These are phyloP conservation scores for Lontra canadensis DNA, from an alignment of 2,113 vertebrate species.

Conservation along the genomic window DNA sequence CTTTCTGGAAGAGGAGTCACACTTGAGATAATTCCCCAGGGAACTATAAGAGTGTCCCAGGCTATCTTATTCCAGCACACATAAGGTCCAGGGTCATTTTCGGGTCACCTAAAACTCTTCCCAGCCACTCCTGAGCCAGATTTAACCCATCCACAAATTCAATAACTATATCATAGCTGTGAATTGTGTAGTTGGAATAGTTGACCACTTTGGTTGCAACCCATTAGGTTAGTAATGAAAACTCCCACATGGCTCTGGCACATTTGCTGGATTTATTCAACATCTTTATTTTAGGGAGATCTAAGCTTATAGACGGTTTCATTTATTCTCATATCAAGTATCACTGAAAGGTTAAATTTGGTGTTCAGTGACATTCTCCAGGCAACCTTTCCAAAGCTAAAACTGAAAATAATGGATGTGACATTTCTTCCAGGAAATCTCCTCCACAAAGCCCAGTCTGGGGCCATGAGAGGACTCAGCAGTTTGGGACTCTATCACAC, in stretches of 20 bases:
- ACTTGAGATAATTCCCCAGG: not conserved
- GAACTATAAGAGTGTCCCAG: not conserved
- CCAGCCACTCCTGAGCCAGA: not conserved
- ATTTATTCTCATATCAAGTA: constrained; percentile 67
- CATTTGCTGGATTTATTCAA: constrained; percentile 58
- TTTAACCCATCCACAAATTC: not conserved
- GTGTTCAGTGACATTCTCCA: constrained; percentile 75
- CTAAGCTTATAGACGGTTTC: constrained; percentile 47
- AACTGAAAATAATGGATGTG: constrained; percentile 61
- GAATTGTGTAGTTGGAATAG: constrained; percentile 5
- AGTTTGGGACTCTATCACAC: constrained; percentile 17
- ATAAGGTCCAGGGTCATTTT: not conserved
- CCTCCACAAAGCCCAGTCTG: not conserved
- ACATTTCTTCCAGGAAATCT: constrained; percentile 68
- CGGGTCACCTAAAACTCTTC: not conserved
- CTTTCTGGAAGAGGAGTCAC: not conserved
- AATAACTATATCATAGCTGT: not conserved
- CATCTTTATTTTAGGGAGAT: constrained; percentile 58
- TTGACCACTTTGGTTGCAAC: constrained; percentile 1
- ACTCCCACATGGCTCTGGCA: constrained; percentile 17
- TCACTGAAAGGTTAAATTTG: constrained; percentile 62
- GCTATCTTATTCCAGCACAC: not conserved
- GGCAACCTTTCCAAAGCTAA: constrained; percentile 54
- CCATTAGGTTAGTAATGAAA: constrained; percentile 28
- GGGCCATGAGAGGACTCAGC: not conserved